phyloP scores from a whole-genome alignment of 2,113 vertebrate species.

The Seriola rivoliana region DNA sequence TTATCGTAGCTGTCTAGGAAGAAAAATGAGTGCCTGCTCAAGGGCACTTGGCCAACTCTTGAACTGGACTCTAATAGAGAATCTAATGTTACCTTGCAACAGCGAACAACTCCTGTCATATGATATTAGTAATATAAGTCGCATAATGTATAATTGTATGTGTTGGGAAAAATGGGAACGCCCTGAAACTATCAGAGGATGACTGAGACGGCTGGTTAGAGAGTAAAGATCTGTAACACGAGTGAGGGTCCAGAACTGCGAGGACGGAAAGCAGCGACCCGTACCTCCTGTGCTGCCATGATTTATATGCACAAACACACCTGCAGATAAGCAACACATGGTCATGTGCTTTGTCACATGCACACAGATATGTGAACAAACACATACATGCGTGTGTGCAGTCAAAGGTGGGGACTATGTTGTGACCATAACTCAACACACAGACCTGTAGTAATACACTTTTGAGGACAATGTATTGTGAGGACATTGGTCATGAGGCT shows the following conservation, averaged over 20 bases:
- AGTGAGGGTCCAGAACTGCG: neutral
- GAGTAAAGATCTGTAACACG: slow-evolving; percentile 1
- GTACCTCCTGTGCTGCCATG: slow-evolving; percentile 22
- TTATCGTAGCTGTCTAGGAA: neutral
- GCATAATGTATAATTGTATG: neutral
- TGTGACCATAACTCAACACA: neutral
- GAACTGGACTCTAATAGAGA: neutral
- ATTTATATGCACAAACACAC: slow-evolving; percentile 41
- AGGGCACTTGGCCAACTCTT: neutral
- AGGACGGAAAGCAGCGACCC: slow-evolving; percentile 26
- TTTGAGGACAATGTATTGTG: no score
- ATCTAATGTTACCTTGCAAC: neutral
- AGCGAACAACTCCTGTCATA: neutral
- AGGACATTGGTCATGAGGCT: no score
- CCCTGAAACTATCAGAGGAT: neutral
- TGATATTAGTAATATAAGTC: neutral
- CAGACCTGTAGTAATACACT: neutral
- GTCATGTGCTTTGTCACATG: neutral
- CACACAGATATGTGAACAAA: neutral
- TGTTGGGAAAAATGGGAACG: neutral
- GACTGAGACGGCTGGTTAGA: neutral
- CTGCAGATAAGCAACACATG: slow-evolving; percentile 4
- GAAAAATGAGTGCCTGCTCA: neutral
- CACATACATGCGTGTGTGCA: neutral
- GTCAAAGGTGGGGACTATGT: neutral